Base-by-base conservation (phyloP, 2,113 vertebrate genomes). In the Halichoerus grypus region DNA sequence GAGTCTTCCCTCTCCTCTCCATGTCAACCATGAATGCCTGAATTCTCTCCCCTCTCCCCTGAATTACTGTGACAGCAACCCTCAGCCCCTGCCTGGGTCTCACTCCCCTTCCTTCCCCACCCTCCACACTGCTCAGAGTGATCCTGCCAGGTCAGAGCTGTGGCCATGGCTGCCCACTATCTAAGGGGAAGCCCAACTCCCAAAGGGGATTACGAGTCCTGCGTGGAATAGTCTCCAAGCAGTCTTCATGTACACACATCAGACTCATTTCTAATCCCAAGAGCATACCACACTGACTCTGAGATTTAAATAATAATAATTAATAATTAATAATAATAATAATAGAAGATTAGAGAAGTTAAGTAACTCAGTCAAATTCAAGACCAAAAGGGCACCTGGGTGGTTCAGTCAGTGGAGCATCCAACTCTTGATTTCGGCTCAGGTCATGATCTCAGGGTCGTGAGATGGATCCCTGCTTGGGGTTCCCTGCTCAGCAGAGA, bases 221-320 rank as follows among this genome's bases (percentile, higher is more conserved):
- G 3, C 7, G 9, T 4, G 8, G 16, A 4, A 11, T n/a, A 6
- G 2, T 28, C 42, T 42, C 55, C 42, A n/a, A 36, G 1, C 11
- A 31, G 21, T 63, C 57, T 69, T 15, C 31, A 24, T 80, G 55
- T n/a, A 65, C 24, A 22, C 10, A 4, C 72, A 28, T 22, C 6
- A 80, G 42, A 36, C 4, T 51, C 21, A 10, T 16, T 72, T 28
- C 53, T 69, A 85, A 33, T 9, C 42, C 72, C 33, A 51, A 51
- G 14, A 77, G 8, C 15, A 26, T 13, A 18, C 36, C 36, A 3
- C 19, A n/a, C 22, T 55, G 13, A 36, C 53, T 91, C 92, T 55
- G 28, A 88, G 31, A 33, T 67, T 67, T 5, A 33, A 46, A 46
- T 46, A 46, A 46, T 46, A 46, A 46, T 46, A 46, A 46, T 46